A percentile compares a stretch with the other conserved stretches of the same genome.
Conservation (phyloP, 1,140 invertebrate species). For the Mylabris phalerata region DNA sequence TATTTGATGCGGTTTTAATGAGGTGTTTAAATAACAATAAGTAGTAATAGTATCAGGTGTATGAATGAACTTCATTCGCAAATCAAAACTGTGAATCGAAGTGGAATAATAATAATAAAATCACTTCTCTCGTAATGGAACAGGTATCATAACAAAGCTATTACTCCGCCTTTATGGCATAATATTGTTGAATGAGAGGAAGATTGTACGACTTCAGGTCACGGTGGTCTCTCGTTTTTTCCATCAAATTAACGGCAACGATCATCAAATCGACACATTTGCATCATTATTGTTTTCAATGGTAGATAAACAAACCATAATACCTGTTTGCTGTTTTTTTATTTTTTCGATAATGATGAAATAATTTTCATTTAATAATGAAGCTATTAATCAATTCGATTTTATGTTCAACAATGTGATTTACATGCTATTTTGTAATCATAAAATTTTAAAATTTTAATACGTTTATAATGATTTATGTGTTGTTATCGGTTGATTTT, state of each 20-base stretch:
- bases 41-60: neutral
- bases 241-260: neutral
- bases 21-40: no score
- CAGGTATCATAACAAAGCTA: constrained; percentile 33
- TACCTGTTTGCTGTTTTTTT: no score
- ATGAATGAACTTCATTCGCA: constrained; percentile 1
- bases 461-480: neutral
- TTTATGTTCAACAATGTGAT: constrained; percentile 1
- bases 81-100: constrained; percentile 16
- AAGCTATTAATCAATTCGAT: constrained; percentile 13
- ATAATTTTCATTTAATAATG: constrained; percentile 12
- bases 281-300: no score
- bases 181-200: constrained; percentile 24
- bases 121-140: constrained; percentile 24
- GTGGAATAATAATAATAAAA: constrained; percentile 31
- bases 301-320: no score
- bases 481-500: neutral
- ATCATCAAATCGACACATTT: constrained; percentile 10
- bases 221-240: constrained; percentile 18
- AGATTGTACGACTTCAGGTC: constrained; percentile 29
- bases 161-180: constrained; percentile 34
- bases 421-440: neutral
- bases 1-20: no score
- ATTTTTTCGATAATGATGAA: no score
- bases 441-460: no score